These are phyloP conservation scores for Melieria omissa DNA, from an alignment of 2,888 invertebrate genomes.

Conservation along the genomic window DNA sequence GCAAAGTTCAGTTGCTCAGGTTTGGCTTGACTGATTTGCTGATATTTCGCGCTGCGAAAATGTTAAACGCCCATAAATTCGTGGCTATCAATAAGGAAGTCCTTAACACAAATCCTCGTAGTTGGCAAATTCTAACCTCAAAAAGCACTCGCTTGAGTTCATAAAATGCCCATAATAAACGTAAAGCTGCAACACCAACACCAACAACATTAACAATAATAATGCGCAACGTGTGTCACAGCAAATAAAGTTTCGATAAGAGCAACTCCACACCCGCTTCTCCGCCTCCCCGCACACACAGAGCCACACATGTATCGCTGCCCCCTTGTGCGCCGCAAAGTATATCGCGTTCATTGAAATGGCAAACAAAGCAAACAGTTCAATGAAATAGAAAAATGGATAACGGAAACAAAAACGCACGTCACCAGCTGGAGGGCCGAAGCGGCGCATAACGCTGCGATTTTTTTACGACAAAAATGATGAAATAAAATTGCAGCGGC, in stretches of 20 bases:
- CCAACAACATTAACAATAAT: not conserved
- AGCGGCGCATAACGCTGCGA: too few species aligned
- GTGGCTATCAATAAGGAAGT: too few species aligned
- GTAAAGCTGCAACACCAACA: slow-evolving; percentile 6
- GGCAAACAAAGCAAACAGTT: slow-evolving; percentile 29
- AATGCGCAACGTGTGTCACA: slow-evolving; percentile 11
- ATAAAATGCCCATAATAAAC: slow-evolving; percentile 16
- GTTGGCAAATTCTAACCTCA: too few species aligned
- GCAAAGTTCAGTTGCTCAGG: too few species aligned
- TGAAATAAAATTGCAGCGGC: too few species aligned
- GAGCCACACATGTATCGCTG: not conserved
- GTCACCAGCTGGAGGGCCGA: not conserved
- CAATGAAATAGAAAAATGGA: slow-evolving; percentile 34
- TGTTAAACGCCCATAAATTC: too few species aligned
- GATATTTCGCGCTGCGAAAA: too few species aligned
- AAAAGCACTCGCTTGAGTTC: slow-evolving; percentile 1
- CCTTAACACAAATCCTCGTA: too few species aligned
- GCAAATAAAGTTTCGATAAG: slow-evolving; percentile 30
- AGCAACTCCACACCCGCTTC: slow-evolving; percentile 16
- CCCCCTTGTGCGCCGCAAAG: not conserved
- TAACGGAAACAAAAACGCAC: slow-evolving; percentile 21
- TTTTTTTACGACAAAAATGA: too few species aligned
- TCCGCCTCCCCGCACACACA: not conserved
- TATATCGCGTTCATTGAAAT: slow-evolving; percentile 2
- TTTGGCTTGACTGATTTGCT: too few species aligned